Evolutionary conservation across 2,797 vertebrate species (phyloP).

Genomic region (Mormyrops attenuatus): DNA sequence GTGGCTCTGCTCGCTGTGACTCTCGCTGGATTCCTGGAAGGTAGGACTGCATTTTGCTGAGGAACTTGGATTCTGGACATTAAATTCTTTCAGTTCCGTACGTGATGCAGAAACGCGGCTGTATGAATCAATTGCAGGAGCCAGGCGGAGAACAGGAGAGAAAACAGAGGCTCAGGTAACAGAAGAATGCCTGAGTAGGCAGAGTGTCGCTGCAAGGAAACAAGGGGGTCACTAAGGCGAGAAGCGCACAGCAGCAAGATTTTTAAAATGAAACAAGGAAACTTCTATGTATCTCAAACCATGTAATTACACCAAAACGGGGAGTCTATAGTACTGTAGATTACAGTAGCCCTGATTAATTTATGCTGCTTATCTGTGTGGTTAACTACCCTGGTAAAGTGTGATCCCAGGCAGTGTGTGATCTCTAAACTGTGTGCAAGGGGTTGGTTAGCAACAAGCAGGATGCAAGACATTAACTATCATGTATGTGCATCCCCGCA

Average conservation of each 20-base stretch:
- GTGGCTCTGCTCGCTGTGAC: conserved; percentile 62
- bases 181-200: neutral
- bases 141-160: conserved; percentile 40
- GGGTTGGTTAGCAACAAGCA: neutral
- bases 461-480: neutral
- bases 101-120: conserved; percentile 17
- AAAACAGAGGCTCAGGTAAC: conserved; percentile 37
- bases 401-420: neutral
- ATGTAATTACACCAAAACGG: conserved; percentile 27
- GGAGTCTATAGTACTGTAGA: neutral
- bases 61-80: conserved; percentile 20
- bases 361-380: neutral
- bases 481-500: neutral
- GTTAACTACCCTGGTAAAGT: neutral
- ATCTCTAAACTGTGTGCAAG: neutral
- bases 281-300: conserved; percentile 35
- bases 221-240: neutral
- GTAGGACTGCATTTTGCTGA: conserved; percentile 54
- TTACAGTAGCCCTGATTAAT: neutral
- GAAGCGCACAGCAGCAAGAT: conserved; percentile 25
- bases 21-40: conserved; percentile 65
- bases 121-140: conserved; percentile 18
- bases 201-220: conserved; percentile 21
- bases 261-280: conserved; percentile 44
- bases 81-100: conserved; percentile 17